Base-by-base conservation (phyloP, 37 sponge, comb jelly and placozoan genomes). In the Ianthella basta region DNA sequence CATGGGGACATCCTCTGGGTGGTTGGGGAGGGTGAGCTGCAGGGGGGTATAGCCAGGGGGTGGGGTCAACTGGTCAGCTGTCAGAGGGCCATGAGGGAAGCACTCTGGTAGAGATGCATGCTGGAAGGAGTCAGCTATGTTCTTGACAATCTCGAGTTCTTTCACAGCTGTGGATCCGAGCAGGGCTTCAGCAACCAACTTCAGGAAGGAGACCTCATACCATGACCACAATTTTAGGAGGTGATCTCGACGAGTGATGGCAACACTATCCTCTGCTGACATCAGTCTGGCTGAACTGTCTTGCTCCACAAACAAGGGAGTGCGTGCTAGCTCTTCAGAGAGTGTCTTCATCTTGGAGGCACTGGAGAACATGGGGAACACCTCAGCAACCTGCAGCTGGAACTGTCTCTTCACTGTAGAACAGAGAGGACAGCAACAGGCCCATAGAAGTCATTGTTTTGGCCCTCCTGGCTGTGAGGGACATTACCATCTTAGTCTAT, bases 331-430 rank as follows among this genome's bases (percentile, higher is more conserved):
- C 3, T 44, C 8, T 44, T 44, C 50, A 44, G 50, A 44, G 8
- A 44, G 50, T 44, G 50, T 10, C 50, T 44, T 44, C 50, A 10
- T 44, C 50, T 44, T 44, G 50, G 50, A 8, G 3, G 50, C 53
- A 40, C 38, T 75, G 8, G 54, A 50, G 44, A 75, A 50, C 33
- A 40, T 0, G 18, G 54, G 78, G 18, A 75, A 53, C 44, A 75
- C 44, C 15, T 41, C 78, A 75, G 78, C 33, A 75, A 75, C 24
- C 20, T 53, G 44, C 18, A 75, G n/a, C 78, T 75, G 78, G 40
- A 75, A 75, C 54, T 50, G 44, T 38, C 78, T 38, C 53, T 75
- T 75, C 2, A 75, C n/a, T n/a, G n/a, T 13, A n/a, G n/a, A n/a
- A n/a, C n/a, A n/a, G n/a, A n/a, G n/a, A n/a, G n/a, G n/a, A n/a